These are phyloP conservation scores for Dorcus parallelipipedus DNA, from an alignment of 2,888 invertebrate genomes.

Conservation along the genomic window DNA sequence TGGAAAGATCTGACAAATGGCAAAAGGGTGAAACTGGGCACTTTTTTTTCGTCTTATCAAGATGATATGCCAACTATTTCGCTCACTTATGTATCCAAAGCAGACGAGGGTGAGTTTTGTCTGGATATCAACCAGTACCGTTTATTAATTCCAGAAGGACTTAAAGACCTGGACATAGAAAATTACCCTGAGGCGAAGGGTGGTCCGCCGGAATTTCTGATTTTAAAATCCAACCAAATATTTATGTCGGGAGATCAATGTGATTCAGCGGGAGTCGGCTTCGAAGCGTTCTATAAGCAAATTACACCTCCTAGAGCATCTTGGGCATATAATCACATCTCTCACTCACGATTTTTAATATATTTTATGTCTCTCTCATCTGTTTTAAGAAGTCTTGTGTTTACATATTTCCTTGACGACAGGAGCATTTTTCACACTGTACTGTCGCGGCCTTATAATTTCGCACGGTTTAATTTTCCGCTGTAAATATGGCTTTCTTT, in stretches of 20 bases:
- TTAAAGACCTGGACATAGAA: conserved; percentile 21
- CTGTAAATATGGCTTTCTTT: too few species aligned
- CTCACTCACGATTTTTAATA: too few species aligned
- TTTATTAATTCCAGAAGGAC: conserved; percentile 45
- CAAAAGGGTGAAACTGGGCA: conserved; percentile 51
- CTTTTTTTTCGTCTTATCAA: conserved; percentile 23
- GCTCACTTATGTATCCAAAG: conserved; percentile 30
- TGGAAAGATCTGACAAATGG: conserved; percentile 61
- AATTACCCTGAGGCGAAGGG: conserved; percentile 40
- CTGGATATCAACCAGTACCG: conserved; percentile 39
- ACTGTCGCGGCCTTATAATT: too few species aligned
- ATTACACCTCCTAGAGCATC: too few species aligned
- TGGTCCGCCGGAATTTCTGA: conserved; percentile 49
- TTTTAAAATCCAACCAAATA: conserved; percentile 45
- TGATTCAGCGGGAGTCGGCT: conserved; percentile 53
- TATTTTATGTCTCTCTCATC: too few species aligned
- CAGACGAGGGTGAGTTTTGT: conserved; percentile 25
- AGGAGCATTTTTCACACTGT: too few species aligned
- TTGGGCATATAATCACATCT: too few species aligned
- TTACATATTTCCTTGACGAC: too few species aligned
- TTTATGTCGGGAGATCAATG: conserved; percentile 49
- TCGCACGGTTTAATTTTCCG: too few species aligned
- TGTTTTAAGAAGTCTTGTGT: too few species aligned
- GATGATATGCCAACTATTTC: conserved; percentile 37
- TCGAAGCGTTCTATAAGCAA: conserved; percentile 51